Base-by-base conservation (phyloP, 2,797 vertebrate genomes). In the Neoniphon sammara region DNA sequence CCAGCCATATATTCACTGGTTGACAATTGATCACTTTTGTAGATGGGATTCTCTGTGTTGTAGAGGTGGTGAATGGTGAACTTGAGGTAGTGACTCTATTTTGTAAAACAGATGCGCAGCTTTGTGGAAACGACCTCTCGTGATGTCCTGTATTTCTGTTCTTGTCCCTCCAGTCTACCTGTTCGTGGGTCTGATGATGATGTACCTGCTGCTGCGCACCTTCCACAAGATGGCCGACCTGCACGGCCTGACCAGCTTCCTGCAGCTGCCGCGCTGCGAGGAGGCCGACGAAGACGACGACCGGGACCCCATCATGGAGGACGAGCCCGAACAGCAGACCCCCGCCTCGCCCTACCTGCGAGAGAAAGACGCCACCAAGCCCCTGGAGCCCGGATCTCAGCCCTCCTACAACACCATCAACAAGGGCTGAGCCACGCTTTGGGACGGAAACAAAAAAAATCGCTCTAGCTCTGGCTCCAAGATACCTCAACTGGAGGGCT, bases 191-290 rank as follows among this genome's bases (percentile, higher is more conserved):
- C 89, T 95, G 80, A 94, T 95, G 80, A 92, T 93, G 89, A 95
- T 97, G 91, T 94, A 95, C 82, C 87, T 97, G n/a, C 55, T 96
- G 34, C 92, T 97, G n/a, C 95, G 95, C 60, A 93, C 95, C 25
- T 94, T 97, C 88, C 95, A 95, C 88, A 95, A 90, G 18, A 87
- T 94, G 87, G 94, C 95, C 1, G 95, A 94, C 84, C 84, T 91
- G 76, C 94, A 94, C 61, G 96, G 96, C 82, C 93, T 94, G 83
- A 96, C 84, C 27, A 89, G 89, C 75, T 92, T 91, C 82, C 89
- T 90, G 86, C 94, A 83, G 81, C 93, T 94, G 88, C 94, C 75
- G 0, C 94, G 80, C 71, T 94, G 92, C 0, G 94, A 95, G 52
- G 93, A 93, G 6, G 85, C 93, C 0, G 85, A 90, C 20, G 72